Evolutionary conservation across 1,140 invertebrate genomes (phyloP), one percentile per base, ranked within the genome.

Genomic region (Pristionchus pacificus): DNA sequence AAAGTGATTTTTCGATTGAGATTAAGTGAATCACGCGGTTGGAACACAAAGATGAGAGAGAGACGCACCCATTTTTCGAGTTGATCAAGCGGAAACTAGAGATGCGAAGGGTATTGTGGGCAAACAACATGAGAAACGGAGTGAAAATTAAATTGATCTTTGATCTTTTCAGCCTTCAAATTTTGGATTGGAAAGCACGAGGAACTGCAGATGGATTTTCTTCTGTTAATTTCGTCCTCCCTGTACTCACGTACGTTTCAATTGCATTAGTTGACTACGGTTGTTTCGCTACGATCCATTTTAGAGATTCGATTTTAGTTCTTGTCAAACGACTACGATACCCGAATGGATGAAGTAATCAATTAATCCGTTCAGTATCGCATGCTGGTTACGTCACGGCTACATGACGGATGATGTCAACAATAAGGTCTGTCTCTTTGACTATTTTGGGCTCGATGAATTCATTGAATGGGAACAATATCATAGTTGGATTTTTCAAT

Each of bases 171-270:
- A 70, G 68, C 28, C 60, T 70, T 27, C 60, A 66, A 69, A 65
- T 76, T 24, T 3, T 75, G 2, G 75, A 76, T 19, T 82, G 81
- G 81, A 60, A 68, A 24, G 63, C 71, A 38, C 65, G 81, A 59
- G 82, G 82, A 15, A 79, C 82, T 27, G 77, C 82, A 19, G 81
- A 82, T 49, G 81, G 81, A 6, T 82, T 82, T 68, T 83, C 80
- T 58, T 84, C 82, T 3, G 72, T 82, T 25, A 79, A 77, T 38
- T 81, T 83, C 65, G 82, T 82, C 15, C 77, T 82, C 55, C 81
- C 81, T 14, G 62, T 82, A 33, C 63, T 83, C 24, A 81, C 82
- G 80, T 82, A 55, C 71, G 79, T 80, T 68, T 64, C 29, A 25
- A 3, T 6, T n/a, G n/a, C n/a, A n/a, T n/a, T n/a, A n/a, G n/a